Evolutionary conservation across 2,797 vertebrate species (phyloP), one percentile per base, ranked within the genome.

Genomic region (Mormyrus proboscirostris): DNA sequence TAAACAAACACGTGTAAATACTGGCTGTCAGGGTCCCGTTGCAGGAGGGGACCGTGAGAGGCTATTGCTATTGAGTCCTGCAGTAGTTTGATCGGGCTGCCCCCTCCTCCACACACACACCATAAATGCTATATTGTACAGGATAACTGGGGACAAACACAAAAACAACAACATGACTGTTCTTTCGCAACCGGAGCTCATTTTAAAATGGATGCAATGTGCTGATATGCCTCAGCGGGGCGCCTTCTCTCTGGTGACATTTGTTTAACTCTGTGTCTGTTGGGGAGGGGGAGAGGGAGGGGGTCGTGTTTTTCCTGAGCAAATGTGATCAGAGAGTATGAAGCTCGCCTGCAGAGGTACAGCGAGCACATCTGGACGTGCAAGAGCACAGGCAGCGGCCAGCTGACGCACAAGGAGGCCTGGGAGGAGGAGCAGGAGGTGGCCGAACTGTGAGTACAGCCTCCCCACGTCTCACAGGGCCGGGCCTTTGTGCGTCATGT

Each of bases 371-470:
- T 99, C 92, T 99, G 99, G 99, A 99, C 98, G 0, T 99, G 99
- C 94, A 99, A 99, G 93, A 99, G 99, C 93, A 99, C 99, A 0
- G 99, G 98, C 92, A 99, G 99, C 95, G 96, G 93, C 92, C 98
- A 99, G 93, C 97, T 99, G 91, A 99, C 98, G 0, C 99, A 99
- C 94, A 97, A 97, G 91, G 98, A 99, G 91, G 99, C 99, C 89
- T 99, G 99, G 99, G 99, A 99, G 86, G 99, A 99, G 92, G 99
- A 99, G 91, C 98, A 99, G 95, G 99, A 99, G 95, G 99, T 99
- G 76, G 97, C 98, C 0, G 98, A 99, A 92, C 95, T 99, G 99
- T 99, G 91, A 99, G 98, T 99, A 96, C 25, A 88, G 3, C 9
- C 55, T 25, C 22, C 47, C 38, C 3, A 8, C 22, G 62, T 25